Evolutionary conservation across 2,797 vertebrate species (phyloP).

Genomic region (Vipera latastei): DNA sequence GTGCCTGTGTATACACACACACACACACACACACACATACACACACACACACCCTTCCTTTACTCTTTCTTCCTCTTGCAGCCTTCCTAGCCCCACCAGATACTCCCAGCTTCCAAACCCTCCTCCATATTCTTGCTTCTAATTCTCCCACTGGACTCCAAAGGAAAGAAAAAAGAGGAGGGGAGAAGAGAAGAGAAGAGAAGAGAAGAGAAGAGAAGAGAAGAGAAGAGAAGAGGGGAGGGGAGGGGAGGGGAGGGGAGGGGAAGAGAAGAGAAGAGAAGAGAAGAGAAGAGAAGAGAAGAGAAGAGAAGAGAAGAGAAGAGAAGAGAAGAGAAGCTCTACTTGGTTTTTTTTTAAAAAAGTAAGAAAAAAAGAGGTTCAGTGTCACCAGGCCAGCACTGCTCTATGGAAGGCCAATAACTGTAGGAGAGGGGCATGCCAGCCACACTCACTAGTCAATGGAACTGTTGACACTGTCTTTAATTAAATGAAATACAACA

Average conservation of each 20-base stretch:
- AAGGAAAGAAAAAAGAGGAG: not conserved
- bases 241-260: no score
- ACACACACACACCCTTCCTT: no score
- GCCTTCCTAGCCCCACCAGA: not conserved
- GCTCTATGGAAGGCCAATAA: not conserved
- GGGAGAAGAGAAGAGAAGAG: no score
- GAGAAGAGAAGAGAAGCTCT: not conserved
- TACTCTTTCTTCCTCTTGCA: not conserved
- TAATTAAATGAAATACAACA: not conserved
- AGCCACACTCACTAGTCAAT: not conserved
- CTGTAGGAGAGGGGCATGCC: not conserved
- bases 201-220: no score
- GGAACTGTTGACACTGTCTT: not conserved
- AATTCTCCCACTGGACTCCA: not conserved
- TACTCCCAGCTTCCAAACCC: not conserved
- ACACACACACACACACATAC: not conserved
- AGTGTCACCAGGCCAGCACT: not conserved
- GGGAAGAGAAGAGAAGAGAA: not conserved
- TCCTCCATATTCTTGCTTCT: not conserved
- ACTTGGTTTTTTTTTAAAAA: not conserved
- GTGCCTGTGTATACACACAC: rapidly evolving
- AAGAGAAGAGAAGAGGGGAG: no score
- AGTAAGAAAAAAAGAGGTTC: not conserved
- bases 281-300: not conserved
- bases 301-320: no score